A percentile compares a stretch with the other conserved stretches of the same genome.
These are phyloP conservation scores for Hemibagrus guttatus DNA, from an alignment of 2,797 vertebrate species.

Conservation along the genomic window DNA sequence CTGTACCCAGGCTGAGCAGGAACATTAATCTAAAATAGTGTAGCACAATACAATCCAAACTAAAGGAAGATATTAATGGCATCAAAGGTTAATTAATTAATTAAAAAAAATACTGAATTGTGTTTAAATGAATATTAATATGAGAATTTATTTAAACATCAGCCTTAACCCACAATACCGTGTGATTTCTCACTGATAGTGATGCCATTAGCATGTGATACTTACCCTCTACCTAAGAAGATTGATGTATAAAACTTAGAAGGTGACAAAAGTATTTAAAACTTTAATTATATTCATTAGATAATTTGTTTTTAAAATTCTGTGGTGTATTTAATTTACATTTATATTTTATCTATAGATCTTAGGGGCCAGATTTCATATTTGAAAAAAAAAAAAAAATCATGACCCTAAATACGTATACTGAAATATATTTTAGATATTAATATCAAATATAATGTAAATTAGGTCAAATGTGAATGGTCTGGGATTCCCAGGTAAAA, in stretches of 20 bases:
- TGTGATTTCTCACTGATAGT: neutral
- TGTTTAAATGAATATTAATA: no score
- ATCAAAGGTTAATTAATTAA: neutral
- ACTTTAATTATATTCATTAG: no score
- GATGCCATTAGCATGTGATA: neutral
- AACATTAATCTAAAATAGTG: neutral
- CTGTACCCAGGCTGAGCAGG: constrained; percentile 15
- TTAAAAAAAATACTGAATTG: neutral
- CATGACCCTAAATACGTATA: neutral
- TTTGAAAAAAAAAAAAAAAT: neutral
- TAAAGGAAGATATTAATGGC: neutral
- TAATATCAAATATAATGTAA: neutral
- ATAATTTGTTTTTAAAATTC: no score
- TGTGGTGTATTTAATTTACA: neutral
- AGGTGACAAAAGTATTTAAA: no score
- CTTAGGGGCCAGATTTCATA: neutral
- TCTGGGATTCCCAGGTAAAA: neutral
- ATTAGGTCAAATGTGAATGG: neutral
- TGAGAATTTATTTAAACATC: no score
- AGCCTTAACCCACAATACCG: neutral
- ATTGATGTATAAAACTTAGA: no score
- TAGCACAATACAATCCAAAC: neutral
- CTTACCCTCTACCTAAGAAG: neutral
- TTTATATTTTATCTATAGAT: neutral
- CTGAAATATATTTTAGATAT: neutral